Evolutionary conservation across 2,888 invertebrate species (phyloP).

Genomic region (Geophilus truncorum): DNA sequence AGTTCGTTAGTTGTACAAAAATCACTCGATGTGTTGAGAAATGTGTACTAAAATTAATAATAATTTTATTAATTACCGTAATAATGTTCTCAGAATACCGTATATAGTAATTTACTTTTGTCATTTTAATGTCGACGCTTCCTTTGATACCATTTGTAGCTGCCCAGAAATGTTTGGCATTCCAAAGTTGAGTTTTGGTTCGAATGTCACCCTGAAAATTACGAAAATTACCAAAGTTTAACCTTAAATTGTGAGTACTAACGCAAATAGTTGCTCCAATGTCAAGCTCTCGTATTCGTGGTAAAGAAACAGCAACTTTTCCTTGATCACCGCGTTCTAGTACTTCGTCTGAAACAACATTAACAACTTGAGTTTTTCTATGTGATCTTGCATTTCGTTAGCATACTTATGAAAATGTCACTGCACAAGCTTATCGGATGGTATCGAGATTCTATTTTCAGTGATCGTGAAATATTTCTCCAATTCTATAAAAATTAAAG

Average conservation of each 20-base stretch:
- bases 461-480: too few species aligned
- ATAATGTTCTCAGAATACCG: too few species aligned
- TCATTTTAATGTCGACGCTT: background rate
- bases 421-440: too few species aligned
- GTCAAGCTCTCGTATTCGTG: background rate
- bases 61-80: too few species aligned
- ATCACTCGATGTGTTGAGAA: background rate
- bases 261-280: background rate
- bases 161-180: background rate
- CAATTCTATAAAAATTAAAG: too few species aligned
- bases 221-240: too few species aligned
- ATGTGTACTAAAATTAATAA: background rate
- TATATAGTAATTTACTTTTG: too few species aligned
- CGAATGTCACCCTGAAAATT: background rate
- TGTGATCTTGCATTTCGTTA: background rate
- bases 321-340: background rate
- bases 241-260: too few species aligned
- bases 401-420: too few species aligned
- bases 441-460: too few species aligned
- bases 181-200: background rate
- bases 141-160: background rate
- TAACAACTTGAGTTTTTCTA: background rate
- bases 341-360: background rate
- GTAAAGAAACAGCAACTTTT: background rate
- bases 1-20: background rate